These are phyloP conservation scores for Megaptera novaeangliae DNA, from an alignment of 2,113 vertebrate genomes.

Conservation along the genomic window DNA sequence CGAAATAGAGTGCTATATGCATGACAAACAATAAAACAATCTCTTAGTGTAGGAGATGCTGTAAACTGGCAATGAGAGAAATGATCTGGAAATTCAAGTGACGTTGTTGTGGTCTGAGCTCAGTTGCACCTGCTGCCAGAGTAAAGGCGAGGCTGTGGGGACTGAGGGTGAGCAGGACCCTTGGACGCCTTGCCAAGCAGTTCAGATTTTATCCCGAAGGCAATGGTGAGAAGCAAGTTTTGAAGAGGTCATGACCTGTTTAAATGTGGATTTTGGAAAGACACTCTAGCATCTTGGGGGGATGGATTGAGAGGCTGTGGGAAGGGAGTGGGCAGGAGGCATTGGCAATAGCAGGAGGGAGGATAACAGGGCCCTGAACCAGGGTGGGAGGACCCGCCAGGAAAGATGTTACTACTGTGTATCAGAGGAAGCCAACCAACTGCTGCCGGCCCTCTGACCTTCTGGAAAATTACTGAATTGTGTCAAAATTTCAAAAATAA, in stretches of 20 bases:
- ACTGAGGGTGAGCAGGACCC: accelerated
- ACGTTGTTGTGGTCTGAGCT: not conserved
- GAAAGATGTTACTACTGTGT: not conserved
- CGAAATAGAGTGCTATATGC: not conserved
- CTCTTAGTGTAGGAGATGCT: not conserved
- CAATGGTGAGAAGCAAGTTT: not conserved
- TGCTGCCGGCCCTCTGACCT: constrained; percentile 61
- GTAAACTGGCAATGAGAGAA: not conserved
- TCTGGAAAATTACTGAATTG: constrained; percentile 46
- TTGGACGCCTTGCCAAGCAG: accelerated
- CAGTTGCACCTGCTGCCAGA: not conserved
- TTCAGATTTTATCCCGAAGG: not conserved
- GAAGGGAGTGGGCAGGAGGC: not conserved
- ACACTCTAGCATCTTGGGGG: accelerated
- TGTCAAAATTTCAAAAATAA: constrained; percentile 50
- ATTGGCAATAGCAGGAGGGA: not conserved
- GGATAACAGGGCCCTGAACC: not conserved
- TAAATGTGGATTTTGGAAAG: not conserved
- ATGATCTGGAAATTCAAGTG: not conserved
- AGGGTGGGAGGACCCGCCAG: not conserved
- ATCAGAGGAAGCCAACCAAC: constrained; percentile 28
- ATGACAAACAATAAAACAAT: not conserved
- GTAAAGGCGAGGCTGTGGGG: not conserved
- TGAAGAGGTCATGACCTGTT: not conserved
- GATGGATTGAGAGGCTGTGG: not conserved